A percentile compares a stretch with the other conserved stretches of the same genome.
Conservation (phyloP, 1,140 invertebrate genomes). For the Leptinotarsa lineolata region DNA sequence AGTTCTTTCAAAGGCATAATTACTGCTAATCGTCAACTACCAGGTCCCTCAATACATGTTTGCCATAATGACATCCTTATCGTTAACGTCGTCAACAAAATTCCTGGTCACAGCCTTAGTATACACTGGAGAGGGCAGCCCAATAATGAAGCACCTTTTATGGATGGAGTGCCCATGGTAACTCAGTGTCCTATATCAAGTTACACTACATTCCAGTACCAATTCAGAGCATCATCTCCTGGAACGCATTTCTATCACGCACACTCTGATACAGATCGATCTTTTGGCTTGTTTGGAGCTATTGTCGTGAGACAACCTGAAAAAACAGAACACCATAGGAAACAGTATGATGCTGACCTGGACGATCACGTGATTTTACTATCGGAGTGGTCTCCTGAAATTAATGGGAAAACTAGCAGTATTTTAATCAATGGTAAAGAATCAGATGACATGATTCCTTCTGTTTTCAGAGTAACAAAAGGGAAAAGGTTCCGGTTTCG, state of each 20-base stretch:
- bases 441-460: constrained; percentile 28
- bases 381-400: constrained; percentile 66
- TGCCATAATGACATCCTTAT: constrained; percentile 85
- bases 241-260: constrained; percentile 80
- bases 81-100: constrained; percentile 79
- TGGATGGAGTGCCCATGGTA: constrained; percentile 84
- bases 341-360: constrained; percentile 77
- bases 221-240: constrained; percentile 70
- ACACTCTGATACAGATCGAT: constrained; percentile 71
- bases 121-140: constrained; percentile 86
- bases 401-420: neutral
- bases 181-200: constrained; percentile 84
- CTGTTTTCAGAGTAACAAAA: constrained; percentile 44
- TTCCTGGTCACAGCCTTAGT: constrained; percentile 71
- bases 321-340: constrained; percentile 67
- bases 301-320: constrained; percentile 77
- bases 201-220: constrained; percentile 82
- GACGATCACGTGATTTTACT: constrained; percentile 75
- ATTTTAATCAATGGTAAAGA: constrained; percentile 63
- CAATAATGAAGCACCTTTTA: constrained; percentile 77
- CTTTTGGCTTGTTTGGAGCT: constrained; percentile 78
- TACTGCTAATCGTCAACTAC: constrained; percentile 78
- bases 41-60: constrained; percentile 83
- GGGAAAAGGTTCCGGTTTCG: constrained; percentile 71
- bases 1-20: constrained; percentile 75